phyloP scores from a whole-genome alignment of 2,797 vertebrate genomes.

The Anableps anableps region DNA sequence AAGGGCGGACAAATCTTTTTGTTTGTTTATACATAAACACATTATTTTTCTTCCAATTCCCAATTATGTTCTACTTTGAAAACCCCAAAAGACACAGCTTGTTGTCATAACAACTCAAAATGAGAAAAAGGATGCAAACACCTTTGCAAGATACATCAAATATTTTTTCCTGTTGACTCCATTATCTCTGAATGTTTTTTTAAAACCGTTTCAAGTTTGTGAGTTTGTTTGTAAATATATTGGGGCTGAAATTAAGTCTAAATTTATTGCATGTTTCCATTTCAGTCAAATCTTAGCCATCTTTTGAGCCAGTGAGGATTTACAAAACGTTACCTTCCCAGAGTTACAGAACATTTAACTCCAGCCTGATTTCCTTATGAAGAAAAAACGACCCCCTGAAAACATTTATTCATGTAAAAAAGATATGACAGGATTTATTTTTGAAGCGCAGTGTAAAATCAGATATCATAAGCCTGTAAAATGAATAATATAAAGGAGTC shows the following conservation, averaged over 20 bases:
- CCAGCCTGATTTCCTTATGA: slow-evolving; percentile 51
- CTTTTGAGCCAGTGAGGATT: slow-evolving; percentile 20
- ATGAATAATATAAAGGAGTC: slow-evolving; percentile 59
- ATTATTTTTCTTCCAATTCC: not conserved
- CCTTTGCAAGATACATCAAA: not conserved
- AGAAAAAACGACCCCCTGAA: slow-evolving; percentile 48
- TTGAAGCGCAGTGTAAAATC: slow-evolving; percentile 49
- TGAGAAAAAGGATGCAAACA: not conserved
- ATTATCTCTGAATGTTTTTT: not conserved
- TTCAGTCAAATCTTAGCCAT: slow-evolving; percentile 11
- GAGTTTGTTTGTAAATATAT: slow-evolving; percentile 19
- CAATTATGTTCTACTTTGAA: not conserved
- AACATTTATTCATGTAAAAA: slow-evolving; percentile 36
- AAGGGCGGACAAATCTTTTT: not conserved
- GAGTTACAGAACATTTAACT: slow-evolving; percentile 42
- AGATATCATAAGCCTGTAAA: slow-evolving; percentile 58
- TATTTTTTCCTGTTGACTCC: not conserved
- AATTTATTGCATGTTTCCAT: slow-evolving; percentile 26
- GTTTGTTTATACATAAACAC: not conserved
- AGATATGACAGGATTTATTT: slow-evolving; percentile 49
- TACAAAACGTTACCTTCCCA: slow-evolving; percentile 6
- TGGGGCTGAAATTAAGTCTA: slow-evolving; percentile 3
- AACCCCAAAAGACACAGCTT: not conserved
- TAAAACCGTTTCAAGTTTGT: not conserved
- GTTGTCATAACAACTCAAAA: not conserved